phyloP scores from a whole-genome alignment of 1,140 invertebrate genomes.

The Drosophila mauritiana region DNA sequence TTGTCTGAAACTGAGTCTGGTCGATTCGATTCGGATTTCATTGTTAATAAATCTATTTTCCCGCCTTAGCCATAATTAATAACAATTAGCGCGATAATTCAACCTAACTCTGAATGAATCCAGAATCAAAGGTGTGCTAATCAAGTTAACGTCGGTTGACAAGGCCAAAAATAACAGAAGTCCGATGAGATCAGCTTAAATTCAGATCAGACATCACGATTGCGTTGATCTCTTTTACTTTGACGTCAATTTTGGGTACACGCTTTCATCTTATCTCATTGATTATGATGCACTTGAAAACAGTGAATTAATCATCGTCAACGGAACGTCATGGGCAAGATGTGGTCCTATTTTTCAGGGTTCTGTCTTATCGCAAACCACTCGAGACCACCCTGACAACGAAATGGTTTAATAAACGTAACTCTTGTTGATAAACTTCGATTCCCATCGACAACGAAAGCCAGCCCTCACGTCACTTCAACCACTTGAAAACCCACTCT shows the following conservation, averaged over 20 bases:
- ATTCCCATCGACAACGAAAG: constrained; percentile 38
- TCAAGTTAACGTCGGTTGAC: constrained; percentile 12
- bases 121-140: constrained; percentile 3
- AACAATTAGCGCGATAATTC: constrained; percentile 44
- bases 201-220: constrained; percentile 5
- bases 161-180: constrained; percentile 15
- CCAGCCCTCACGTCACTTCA: constrained; percentile 45
- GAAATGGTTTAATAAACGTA: constrained; percentile 70
- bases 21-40: constrained; percentile 39
- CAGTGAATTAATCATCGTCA: constrained; percentile 50
- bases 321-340: constrained; percentile 34
- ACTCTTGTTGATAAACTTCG: constrained; percentile 35
- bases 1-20: constrained; percentile 25
- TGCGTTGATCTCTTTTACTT: constrained; percentile 11
- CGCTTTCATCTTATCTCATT: constrained; percentile 31
- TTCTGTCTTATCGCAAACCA: constrained; percentile 20
- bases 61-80: constrained; percentile 36
- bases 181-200: background rate
- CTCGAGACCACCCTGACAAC: constrained; percentile 49
- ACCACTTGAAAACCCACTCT: constrained; percentile 50
- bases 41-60: constrained; percentile 64
- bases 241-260: constrained; percentile 27
- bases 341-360: constrained; percentile 52
- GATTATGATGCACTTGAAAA: constrained; percentile 16
- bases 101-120: constrained; percentile 39